These are phyloP conservation scores for Platysternon megacephalum DNA, from an alignment of 2,113 vertebrate species.

Conservation along the genomic window DNA sequence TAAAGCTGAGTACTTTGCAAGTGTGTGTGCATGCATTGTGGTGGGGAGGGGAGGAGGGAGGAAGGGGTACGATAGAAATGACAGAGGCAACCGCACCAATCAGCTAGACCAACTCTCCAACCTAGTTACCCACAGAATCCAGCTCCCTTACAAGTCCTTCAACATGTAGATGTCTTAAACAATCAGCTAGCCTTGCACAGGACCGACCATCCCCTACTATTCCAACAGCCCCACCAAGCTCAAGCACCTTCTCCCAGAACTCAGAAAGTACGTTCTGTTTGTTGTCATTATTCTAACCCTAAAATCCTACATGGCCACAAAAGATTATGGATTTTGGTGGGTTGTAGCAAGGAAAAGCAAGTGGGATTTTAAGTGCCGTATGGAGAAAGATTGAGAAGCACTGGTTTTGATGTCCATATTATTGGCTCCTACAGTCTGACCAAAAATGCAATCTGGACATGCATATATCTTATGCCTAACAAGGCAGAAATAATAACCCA, in stretches of 20 bases:
- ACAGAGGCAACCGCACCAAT: not conserved
- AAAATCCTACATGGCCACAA: not conserved
- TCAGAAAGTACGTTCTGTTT: not conserved
- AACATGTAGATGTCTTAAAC: too few species aligned
- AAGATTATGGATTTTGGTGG: not conserved
- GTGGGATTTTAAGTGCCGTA: not conserved
- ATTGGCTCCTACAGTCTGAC: not conserved
- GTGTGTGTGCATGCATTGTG: not conserved
- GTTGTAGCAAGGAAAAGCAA: not conserved
- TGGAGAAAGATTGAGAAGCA: not conserved
- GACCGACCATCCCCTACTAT: too few species aligned
- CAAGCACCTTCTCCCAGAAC: not conserved
- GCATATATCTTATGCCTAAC: not conserved
- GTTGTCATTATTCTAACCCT: not conserved
- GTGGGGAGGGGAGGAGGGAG: not conserved
- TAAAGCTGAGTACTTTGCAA: not conserved
- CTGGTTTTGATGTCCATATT: not conserved
- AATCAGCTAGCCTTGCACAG: not conserved
- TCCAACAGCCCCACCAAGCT: not conserved
- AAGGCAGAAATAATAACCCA: not conserved
- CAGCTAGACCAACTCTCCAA: not conserved
- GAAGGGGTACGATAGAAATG: not conserved
- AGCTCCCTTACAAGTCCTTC: not conserved
- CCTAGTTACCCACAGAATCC: not conserved
- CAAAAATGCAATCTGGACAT: not conserved